A percentile compares a stretch with the other conserved stretches of the same genome.
Conservation (phyloP, 1,140 invertebrate species). For the Sitodiplosis mosellana region DNA sequence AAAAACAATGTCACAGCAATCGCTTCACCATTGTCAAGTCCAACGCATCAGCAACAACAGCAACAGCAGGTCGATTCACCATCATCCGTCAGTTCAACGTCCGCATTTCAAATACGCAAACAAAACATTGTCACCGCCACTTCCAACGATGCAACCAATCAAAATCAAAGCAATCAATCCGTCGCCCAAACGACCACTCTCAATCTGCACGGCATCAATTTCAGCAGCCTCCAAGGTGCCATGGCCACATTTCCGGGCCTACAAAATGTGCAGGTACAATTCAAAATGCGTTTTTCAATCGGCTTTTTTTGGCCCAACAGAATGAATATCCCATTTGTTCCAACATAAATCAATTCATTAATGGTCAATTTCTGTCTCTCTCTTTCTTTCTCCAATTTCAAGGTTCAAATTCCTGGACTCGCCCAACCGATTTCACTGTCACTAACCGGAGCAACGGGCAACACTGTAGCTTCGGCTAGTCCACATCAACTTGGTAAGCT, state of each 20-base stretch:
- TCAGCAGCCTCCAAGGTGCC: constrained; percentile 48
- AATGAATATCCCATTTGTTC: no score
- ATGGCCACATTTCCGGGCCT: constrained; percentile 47
- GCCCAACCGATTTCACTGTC: constrained; percentile 60
- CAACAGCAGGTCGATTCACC: no score
- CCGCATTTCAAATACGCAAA: constrained; percentile 1
- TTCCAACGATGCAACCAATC: not conserved
- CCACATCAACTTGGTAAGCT: constrained; percentile 20
- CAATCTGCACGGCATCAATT: constrained; percentile 52
- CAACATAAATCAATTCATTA: no score
- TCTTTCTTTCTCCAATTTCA: constrained; percentile 7
- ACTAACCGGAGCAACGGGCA: constrained; percentile 28
- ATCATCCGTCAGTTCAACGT: constrained; percentile 11
- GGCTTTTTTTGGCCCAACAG: no score
- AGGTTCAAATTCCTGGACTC: constrained; percentile 60
- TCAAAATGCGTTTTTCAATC: no score
- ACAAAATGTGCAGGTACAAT: constrained; percentile 50
- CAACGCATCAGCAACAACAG: constrained; percentile 24
- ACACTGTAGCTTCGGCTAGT: constrained; percentile 3
- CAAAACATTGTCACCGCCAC: not conserved
- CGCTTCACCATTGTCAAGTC: constrained; percentile 35
- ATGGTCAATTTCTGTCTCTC: no score
- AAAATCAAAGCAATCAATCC: constrained; percentile 17
- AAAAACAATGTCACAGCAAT: constrained; percentile 11
- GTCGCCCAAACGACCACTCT: constrained; percentile 26